Conservation (phyloP, 2,113 vertebrate genomes). For the Elachura formosa region DNA sequence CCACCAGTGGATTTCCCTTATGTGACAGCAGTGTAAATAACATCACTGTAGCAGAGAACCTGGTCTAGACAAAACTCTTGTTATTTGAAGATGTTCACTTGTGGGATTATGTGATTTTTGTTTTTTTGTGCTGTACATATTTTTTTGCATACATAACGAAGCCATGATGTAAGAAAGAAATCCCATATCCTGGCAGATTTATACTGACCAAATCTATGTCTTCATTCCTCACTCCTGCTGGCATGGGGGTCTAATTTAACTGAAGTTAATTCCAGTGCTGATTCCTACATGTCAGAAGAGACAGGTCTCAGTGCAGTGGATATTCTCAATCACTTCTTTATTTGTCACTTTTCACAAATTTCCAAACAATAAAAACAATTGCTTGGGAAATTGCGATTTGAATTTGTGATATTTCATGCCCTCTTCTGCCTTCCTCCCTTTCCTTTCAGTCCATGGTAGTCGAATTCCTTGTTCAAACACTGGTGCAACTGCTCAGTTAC, state of each 20-base stretch:
- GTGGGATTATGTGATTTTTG: not conserved
- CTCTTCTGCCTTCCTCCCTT: not conserved
- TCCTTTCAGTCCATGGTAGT: not conserved
- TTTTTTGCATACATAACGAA: constrained; percentile 8
- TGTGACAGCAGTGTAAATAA: not conserved
- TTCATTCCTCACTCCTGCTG: constrained; percentile 5
- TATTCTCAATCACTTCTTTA: not conserved
- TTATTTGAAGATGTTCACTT: constrained; percentile 7
- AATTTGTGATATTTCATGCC: not conserved
- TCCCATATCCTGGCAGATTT: not conserved
- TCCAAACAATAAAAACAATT: not conserved
- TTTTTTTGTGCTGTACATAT: not conserved
- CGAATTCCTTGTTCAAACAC: not conserved
- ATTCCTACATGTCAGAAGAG: not conserved
- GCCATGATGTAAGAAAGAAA: not conserved
- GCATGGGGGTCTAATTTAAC: not conserved
- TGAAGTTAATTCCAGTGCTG: not conserved
- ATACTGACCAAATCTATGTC: not conserved
- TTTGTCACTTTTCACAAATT: constrained; percentile 3
- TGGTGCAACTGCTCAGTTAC: not conserved
- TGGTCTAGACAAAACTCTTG: not conserved
- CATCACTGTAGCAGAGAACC: not conserved
- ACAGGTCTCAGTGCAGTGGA: not conserved
- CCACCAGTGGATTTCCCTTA: not conserved
- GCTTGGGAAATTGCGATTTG: not conserved